Evolutionary conservation across 1,140 invertebrate species (phyloP), one percentile per base, ranked within the genome.

Genomic region (Eulimnadia texana): DNA sequence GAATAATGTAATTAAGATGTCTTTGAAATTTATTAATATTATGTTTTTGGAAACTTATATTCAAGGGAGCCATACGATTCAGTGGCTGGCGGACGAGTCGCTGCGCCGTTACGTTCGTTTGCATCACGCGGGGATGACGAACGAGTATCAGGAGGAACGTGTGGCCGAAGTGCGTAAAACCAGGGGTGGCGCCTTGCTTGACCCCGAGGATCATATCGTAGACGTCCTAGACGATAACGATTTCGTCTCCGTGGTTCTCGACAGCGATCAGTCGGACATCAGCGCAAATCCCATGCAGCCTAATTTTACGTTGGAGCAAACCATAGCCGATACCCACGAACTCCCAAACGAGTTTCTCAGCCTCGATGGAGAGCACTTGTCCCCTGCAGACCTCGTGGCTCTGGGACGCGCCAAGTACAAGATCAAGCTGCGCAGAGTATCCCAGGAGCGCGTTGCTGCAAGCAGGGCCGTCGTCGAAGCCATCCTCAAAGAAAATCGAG

Each of bases 211-310:
- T 67, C 11, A 70, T 10, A 73, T 84, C 28, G 70, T 66, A 55
- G 74, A 79, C 58, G 78, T 84, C 22, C 70, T 84, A 6, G 78
- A 82, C 64, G 80, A 83, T 68, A 79, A 82, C 69, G 82, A 84
- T 63, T 83, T 80, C 67, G 78, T 83, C 24, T 78, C 79, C 28
- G 75, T 82, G 33, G 79, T 81, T 27, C 66, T 82, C 62, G 77
- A 80, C 49, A 79, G 73, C 59, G 2, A 72, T 75, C 53, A 52
- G 25, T 53, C 24, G 25, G 11, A 61, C 6, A 11, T 23, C 51
- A 24, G 25, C 53, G 23, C n/a, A 19, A 25, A 23, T 42, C 29
- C 16, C 33, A 27, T 51, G 19, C 56, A 28, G 27, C 6, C 22
- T 6, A 22, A 33, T 54, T 60, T 57, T 53, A 2, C 16, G 53